Base-by-base conservation (phyloP, 2,888 invertebrate genomes). In the Nomada lathburiana region DNA sequence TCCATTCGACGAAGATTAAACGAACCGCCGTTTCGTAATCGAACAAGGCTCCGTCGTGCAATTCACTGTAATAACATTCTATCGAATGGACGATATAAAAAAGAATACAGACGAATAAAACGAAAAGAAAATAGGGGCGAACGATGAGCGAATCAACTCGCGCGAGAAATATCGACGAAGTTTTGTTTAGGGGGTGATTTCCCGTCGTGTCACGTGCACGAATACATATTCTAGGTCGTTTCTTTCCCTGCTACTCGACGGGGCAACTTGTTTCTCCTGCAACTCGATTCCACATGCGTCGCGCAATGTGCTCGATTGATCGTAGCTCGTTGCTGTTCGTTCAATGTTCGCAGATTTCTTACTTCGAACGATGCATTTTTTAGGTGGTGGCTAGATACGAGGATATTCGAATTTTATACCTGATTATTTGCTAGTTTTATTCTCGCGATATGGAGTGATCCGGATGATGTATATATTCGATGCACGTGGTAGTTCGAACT, bases 1-100 rank as follows among this genome's bases (percentile, higher is more conserved):
- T 47, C 52, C 63, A 42, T 26, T 59, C 36, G 60, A 55, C 60
- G 47, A 52, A 74, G 60, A 79, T 74, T 69, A 69, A 74, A 63
- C 53, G n/a, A 50, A n/a, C 50, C 26, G 18, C 29, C n/a, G 52
- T 59, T 36, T 29, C 60, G 16, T 23, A 11, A 13, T 52, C 36
- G 20, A 68, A 44, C 44, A 47, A 36, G 53, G 64, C 16, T 36
- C 11, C 36, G 13, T 0, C 10, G 11, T 16, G 44, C 64, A 64
- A 63, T 13, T 72, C 20, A 0, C 23, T 29, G 44, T 42, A 44
- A 53, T 59, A 72, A 65, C 47, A 44, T 64, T 74, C 9, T 13
- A 60, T 53, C 36, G 53, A 16, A 29, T 44, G 26, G 11, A 7
- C 26, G 47, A 59, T 63, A 29, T 1, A 18, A 42, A 42, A 42